phyloP scores from a whole-genome alignment of 2,113 vertebrate genomes.

The Heptranchias perlo region DNA sequence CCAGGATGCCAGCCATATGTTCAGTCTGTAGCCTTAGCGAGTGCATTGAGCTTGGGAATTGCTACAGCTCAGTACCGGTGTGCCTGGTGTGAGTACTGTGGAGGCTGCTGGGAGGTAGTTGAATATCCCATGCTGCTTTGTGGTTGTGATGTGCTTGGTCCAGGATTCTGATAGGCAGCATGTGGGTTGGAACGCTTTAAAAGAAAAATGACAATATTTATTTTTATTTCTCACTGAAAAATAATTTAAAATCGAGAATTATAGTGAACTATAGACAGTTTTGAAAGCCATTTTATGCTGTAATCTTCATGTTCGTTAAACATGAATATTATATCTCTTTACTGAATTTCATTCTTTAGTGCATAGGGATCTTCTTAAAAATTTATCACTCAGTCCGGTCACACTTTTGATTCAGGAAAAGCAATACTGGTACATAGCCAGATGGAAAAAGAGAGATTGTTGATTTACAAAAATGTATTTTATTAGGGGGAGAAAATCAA shows the following conservation, averaged over 20 bases:
- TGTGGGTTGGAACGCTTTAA: constrained; percentile 96
- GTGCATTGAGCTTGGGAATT: constrained; percentile 53
- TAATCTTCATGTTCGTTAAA: neutral
- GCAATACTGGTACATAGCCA: neutral
- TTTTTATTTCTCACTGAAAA: neutral
- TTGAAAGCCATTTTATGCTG: neutral
- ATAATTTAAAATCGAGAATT: neutral
- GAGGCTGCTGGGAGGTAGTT: constrained; percentile 99
- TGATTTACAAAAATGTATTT: neutral
- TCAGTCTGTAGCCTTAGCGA: constrained; percentile 56
- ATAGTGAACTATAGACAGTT: neutral
- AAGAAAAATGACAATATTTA: constrained; percentile 35
- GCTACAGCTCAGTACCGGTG: constrained; percentile 87
- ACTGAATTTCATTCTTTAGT: neutral
- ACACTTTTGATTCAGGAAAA: neutral
- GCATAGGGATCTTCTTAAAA: neutral
- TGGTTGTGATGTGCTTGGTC: constrained; percentile 98
- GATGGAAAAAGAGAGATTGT: neutral
- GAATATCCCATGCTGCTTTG: constrained; percentile 99
- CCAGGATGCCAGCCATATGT: constrained; percentile 54
- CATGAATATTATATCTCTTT: neutral
- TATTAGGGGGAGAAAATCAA: no score
- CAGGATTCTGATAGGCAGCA: constrained; percentile 98
- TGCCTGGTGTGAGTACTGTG: constrained; percentile 97
- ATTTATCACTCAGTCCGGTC: neutral